Conservation (phyloP, 2,797 vertebrate genomes). For the Oreortyx pictus region DNA sequence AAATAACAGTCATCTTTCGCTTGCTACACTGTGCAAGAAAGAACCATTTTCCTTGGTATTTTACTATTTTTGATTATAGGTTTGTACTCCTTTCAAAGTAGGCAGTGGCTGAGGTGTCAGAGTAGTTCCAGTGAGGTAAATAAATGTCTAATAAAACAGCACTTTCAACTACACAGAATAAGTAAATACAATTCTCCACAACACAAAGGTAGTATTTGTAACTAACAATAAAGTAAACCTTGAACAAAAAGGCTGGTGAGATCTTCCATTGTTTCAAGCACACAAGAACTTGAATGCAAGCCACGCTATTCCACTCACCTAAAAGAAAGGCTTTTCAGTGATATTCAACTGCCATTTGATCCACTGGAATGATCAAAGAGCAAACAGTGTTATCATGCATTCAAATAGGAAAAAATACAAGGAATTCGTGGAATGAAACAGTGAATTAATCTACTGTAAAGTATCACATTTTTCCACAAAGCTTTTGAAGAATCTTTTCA, state of each 20-base stretch:
- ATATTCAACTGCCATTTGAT: not conserved
- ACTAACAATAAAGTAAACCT: not conserved
- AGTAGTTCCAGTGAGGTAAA: not conserved
- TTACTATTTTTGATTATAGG: not conserved
- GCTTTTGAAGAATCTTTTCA: not conserved
- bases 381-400: not conserved
- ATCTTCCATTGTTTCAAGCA: not conserved
- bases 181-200: not conserved
- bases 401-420: not conserved
- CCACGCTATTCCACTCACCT: not conserved
- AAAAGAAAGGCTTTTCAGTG: not conserved
- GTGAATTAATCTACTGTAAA: not conserved
- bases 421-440: not conserved
- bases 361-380: not conserved
- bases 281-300: not conserved
- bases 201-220: not conserved
- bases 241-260: not conserved
- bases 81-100: conserved; percentile 24
- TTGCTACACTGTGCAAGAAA: not conserved
- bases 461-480: accelerated
- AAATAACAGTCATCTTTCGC: not conserved
- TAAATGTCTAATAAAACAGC: not conserved
- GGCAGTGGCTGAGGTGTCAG: not conserved
- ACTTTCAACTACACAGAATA: not conserved
- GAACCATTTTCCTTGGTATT: not conserved